Base-by-base conservation (phyloP, 2,113 vertebrate species). In the Psettodes erumei region DNA sequence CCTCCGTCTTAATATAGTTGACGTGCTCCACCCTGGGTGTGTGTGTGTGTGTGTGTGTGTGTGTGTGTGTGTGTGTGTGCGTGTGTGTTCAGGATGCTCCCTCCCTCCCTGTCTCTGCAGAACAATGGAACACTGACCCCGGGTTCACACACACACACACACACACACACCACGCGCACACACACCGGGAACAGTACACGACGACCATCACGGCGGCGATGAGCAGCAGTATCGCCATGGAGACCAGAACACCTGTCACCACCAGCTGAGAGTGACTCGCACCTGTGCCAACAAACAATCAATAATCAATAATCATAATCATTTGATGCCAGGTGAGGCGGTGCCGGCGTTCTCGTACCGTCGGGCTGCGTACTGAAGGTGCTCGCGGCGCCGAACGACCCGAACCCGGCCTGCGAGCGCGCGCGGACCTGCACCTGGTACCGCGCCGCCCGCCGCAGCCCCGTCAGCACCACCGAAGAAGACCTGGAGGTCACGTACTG, bases 401-500 rank as follows among this genome's bases (percentile, higher is more conserved):
- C 95, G 1, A 94, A 97, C 1, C 96, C 96, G 0, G 94, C 91
- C 62, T 93, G 91, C 0, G 95, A 95, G 19, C 95, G 90, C 0
- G 94, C 95, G 0, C 95, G 90, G 28, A 97, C 95, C 81, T 96
- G 95, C 0, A 96, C 94, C 83, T 88, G 86, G 38, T 96, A 97
- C 18, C 55, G 79, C 0, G 65, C 70, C 0, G 93, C 94, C 5
- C 87, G 86, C 51, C 78, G 93, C 63, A 96, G 90, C 1, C 90
- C 94, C 0, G 12, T 61, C 37, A 96, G 85, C 32, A 93, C 90
- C 47, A 92, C 87, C 1, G 90, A 90, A 69, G 92, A 92, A 59
- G 86, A 88, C 0, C 80, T 71, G 0, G 90, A 94, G 87, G 93
- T 94, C 79, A 95, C 30, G 38, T 96, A 86, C 89, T 94, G 70